phyloP scores from a whole-genome alignment of 2,888 invertebrate genomes.

The Eilema depressum region DNA sequence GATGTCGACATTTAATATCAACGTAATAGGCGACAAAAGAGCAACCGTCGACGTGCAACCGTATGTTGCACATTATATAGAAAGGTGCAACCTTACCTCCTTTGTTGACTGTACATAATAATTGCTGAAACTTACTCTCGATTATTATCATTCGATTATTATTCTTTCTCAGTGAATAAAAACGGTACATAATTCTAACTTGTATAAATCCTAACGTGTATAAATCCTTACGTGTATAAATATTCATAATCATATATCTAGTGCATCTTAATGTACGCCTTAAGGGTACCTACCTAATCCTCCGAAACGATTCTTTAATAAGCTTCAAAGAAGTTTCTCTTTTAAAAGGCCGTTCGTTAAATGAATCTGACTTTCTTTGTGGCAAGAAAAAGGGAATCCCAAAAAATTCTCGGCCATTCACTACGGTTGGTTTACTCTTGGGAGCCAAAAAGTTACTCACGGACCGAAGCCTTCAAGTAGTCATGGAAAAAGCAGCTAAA shows the following conservation, averaged over 20 bases:
- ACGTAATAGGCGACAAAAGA: too few species aligned
- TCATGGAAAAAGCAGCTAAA: conserved; percentile 65
- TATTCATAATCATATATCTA: conserved; percentile 47
- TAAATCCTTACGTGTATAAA: conserved; percentile 26
- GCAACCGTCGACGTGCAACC: too few species aligned
- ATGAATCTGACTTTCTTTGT: conserved; percentile 79
- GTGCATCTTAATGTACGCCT: conserved; percentile 59
- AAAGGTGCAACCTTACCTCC: too few species aligned
- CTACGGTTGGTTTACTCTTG: conserved; percentile 73
- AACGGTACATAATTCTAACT: conserved; percentile 10
- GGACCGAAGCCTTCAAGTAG: conserved; percentile 59
- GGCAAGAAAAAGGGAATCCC: conserved; percentile 72
- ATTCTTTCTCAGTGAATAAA: too few species aligned
- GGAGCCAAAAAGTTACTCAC: conserved; percentile 73
- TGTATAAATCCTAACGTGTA: conserved; percentile 23
- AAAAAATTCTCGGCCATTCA: conserved; percentile 74
- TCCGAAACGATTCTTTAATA: conserved; percentile 74
- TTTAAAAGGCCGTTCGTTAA: conserved; percentile 75
- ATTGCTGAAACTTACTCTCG: too few species aligned
- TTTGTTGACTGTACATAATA: too few species aligned
- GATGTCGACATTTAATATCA: conserved; percentile 25
- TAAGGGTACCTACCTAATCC: conserved; percentile 63
- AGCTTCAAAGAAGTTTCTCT: conserved; percentile 76
- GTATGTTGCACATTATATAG: too few species aligned
- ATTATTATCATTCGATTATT: too few species aligned